Base-by-base conservation (phyloP, 2,113 vertebrate species). In the Kryptolebias marmoratus region DNA sequence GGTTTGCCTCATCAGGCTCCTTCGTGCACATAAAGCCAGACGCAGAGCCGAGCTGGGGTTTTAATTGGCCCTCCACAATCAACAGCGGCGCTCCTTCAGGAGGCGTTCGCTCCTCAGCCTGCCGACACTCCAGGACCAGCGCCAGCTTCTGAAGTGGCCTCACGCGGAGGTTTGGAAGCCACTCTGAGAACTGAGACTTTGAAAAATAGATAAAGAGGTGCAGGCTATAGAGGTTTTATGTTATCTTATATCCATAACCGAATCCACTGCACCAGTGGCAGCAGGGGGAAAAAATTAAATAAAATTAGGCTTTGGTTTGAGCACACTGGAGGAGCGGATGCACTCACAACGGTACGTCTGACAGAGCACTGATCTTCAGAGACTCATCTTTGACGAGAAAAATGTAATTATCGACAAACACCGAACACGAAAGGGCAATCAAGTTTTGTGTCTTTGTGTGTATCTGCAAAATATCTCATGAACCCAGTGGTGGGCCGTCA, bases 41-140 rank as follows among this genome's bases (percentile, higher is more conserved):
- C 85, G 85, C 22, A 22, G 22, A 22, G 22, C 22, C 84, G 87
- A 86, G 88, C 87, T 73, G 86, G 89, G 89, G 83, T 87, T 92
- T 92, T 94, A 93, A 93, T 93, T 93, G 91, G 91, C 88, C 84
- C 91, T 90, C 87, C 83, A 79, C 81, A 92, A 89, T 89, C 90
- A 90, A 83, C 89, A 85, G 79, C 77, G 68, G 64, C 66, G 83
- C 76, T 88, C 52, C 36, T 87, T 75, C 62, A 90, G 87, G 84
- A 89, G 77, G 75, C 71, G 83, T 81, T 87, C 78, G 47, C 81
- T 89, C 75, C 87, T 87, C 86, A 83, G 86, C 81, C 80, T 54
- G 69, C 86, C 87, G 80, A 73, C 83, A 87, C 87, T 92, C 86
- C 68, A 91, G 83, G 84, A 90, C 83, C 89, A 70, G 80, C 22